Evolutionary conservation across 2,888 invertebrate genomes (phyloP), one percentile per base, ranked within the genome.

Genomic region (Sipunculus nudus): DNA sequence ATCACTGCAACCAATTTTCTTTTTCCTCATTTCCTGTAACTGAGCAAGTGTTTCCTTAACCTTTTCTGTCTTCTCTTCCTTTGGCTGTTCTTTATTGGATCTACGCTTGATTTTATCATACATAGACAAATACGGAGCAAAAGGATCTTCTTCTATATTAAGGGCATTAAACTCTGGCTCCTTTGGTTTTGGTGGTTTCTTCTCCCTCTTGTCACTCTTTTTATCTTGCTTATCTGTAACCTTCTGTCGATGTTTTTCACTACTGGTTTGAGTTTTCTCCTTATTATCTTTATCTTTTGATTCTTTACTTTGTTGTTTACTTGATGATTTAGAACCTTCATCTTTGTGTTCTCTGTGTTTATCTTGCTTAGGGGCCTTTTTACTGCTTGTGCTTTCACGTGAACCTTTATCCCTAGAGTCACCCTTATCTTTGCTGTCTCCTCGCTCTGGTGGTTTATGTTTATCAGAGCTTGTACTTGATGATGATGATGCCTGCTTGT

Each of bases 81-180:
- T 49, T 13, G 32, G 50, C 19, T 31, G 39, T 39, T 62, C 66
- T 29, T 63, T 65, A 49, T 67, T 75, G 13, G 78, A 76, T 28
- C 79, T 63, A 21, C 79, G 61, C 60, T 81, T 81, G 10, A 81
- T 78, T 72, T 96, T 96, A 81, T 96, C 96, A 82, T 97, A 97
- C 96, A 97, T 97, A 10, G 96, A 96, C 62, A 95, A 93, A 79
- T 94, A 95, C 10, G 1, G 94, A 35, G 38, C 10, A 16, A 16
- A 35, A 16, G 19, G 19, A 23, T 23, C 23, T 23, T 41, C 23
- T 23, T 41, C 41, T 16, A 4, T 8, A 23, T 23, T 41, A 41
- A 19, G 26, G 45, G 38, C 38, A 29, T 58, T 40, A 31, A 2
- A 31, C 6, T 21, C 29, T 53, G 1, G 46, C 13, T 5, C 26